phyloP scores from a whole-genome alignment of 2,888 invertebrate genomes.

The Hypolimnas misippus region DNA sequence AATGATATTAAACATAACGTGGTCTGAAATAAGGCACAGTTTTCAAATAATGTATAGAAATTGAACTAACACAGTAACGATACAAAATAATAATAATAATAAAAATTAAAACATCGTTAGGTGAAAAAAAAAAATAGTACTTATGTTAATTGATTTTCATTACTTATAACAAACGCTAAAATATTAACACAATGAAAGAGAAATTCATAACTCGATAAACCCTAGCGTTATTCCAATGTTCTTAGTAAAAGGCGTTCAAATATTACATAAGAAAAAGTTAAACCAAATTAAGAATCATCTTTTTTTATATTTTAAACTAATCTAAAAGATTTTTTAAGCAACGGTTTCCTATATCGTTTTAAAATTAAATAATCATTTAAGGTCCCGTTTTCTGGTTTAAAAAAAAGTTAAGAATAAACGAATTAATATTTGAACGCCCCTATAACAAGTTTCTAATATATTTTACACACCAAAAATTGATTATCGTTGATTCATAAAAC shows the following conservation, averaged over 20 bases:
- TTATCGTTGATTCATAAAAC: no score
- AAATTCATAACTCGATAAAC: not conserved
- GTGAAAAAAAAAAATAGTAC: slow-evolving; percentile 5
- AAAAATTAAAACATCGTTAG: not conserved
- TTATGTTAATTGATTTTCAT: slow-evolving; percentile 12
- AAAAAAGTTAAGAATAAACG: not conserved
- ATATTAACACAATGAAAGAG: not conserved
- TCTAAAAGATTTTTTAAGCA: no score
- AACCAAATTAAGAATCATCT: no score
- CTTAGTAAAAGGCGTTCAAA: not conserved
- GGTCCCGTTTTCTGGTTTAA: not conserved
- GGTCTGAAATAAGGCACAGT: slow-evolving; percentile 41
- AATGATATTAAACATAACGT: slow-evolving; percentile 37
- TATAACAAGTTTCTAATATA: not conserved
- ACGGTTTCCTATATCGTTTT: no score
- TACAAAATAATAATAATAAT: slow-evolving; percentile 4
- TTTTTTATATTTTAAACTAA: no score
- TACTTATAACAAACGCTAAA: not conserved
- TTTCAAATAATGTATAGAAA: slow-evolving; percentile 29
- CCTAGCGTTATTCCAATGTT: not conserved
- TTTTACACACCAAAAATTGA: no score
- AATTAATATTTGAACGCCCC: not conserved
- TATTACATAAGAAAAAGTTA: not conserved
- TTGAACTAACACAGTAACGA: slow-evolving; percentile 27
- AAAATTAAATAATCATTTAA: not conserved